phyloP scores from a whole-genome alignment of 2,888 invertebrate genomes.

The Nemotelus nigrinus region DNA sequence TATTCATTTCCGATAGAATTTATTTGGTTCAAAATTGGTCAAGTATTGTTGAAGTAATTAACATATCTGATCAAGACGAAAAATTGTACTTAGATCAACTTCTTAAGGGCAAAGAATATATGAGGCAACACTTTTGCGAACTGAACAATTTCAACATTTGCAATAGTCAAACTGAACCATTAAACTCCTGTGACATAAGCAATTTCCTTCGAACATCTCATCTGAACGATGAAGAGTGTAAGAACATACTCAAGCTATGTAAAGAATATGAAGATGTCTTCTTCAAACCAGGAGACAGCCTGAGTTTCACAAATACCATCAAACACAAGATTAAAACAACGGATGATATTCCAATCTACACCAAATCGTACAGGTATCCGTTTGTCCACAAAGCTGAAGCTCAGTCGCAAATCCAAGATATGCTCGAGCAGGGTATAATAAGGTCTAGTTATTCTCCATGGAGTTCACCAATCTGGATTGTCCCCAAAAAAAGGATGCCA shows the following conservation, averaged over 20 bases:
- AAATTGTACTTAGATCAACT: neutral
- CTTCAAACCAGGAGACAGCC: slow-evolving; percentile 6
- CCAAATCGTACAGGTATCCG: slow-evolving; percentile 1
- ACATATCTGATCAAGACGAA: neutral
- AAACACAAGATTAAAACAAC: slow-evolving; percentile 1
- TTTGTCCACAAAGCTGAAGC: neutral
- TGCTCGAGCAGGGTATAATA: slow-evolving; percentile 3
- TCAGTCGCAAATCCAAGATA: neutral
- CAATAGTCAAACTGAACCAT: neutral
- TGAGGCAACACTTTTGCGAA: neutral
- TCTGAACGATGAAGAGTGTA: neutral
- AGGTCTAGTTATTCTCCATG: neutral
- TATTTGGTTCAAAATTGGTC: neutral
- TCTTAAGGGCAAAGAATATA: neutral
- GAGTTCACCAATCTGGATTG: neutral
- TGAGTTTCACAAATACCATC: neutral
- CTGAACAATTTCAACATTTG: neutral
- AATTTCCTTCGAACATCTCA: neutral
- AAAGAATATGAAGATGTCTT: neutral
- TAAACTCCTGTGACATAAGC: neutral
- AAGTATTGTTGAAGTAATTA: neutral
- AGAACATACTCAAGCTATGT: neutral
- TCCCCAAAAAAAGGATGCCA: neutral
- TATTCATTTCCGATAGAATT: neutral
- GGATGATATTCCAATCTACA: neutral